These are phyloP conservation scores for Boleophthalmus pectinirostris DNA, from an alignment of 2,113 vertebrate genomes.

Conservation along the genomic window DNA sequence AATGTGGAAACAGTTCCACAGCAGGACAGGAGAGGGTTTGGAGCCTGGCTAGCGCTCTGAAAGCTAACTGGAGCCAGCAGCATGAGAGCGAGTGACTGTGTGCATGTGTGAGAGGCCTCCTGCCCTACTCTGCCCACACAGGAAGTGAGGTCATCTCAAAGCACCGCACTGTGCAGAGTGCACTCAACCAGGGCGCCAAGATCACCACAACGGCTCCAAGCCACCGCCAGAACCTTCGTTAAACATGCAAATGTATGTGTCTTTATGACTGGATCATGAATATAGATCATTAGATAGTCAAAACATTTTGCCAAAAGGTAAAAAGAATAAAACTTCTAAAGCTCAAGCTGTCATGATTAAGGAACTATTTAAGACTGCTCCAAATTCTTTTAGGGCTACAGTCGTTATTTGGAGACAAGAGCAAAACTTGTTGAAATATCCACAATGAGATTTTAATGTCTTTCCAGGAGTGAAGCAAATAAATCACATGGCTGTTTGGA, in stretches of 20 bases:
- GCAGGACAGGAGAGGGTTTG: slow-evolving; percentile 40
- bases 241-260: slow-evolving; percentile 28
- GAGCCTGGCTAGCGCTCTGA: slow-evolving; percentile 41
- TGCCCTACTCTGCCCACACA: slow-evolving; percentile 74
- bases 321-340: slow-evolving; percentile 12
- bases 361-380: slow-evolving; percentile 38
- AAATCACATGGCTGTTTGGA: slow-evolving; percentile 78
- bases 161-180: slow-evolving; percentile 54
- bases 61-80: slow-evolving; percentile 65
- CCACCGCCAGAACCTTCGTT: slow-evolving; percentile 53
- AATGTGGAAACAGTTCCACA: slow-evolving; percentile 52
- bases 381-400: slow-evolving; percentile 36
- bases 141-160: slow-evolving; percentile 73
- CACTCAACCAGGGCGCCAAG: slow-evolving; percentile 58
- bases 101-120: slow-evolving; percentile 52
- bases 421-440: slow-evolving; percentile 56
- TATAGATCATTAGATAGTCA: neutral
- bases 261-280: slow-evolving; percentile 2
- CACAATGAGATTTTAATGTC: slow-evolving; percentile 63
- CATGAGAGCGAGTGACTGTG: slow-evolving; percentile 38
- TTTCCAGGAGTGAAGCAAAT: slow-evolving; percentile 69
- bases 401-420: slow-evolving; percentile 46
- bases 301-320: slow-evolving; percentile 12
- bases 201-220: slow-evolving; percentile 64
- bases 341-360: slow-evolving; percentile 24